phyloP scores from a whole-genome alignment of 1,140 invertebrate genomes.

The Gonioctena quinquepunctata region DNA sequence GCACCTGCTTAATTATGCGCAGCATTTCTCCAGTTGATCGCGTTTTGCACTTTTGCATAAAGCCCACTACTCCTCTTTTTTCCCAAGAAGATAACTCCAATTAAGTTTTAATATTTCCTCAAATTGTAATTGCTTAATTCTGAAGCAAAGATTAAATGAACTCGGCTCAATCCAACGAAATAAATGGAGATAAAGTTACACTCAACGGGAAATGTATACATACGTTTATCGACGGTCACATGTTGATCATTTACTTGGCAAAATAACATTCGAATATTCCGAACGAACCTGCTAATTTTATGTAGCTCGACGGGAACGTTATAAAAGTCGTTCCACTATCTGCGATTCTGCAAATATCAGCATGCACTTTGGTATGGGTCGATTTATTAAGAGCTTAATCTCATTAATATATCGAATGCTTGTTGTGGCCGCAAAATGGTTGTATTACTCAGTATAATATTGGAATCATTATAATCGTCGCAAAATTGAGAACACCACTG shows the following conservation, averaged over 20 bases:
- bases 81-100: background rate
- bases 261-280: background rate
- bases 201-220: background rate
- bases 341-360: background rate
- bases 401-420: background rate
- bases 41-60: background rate
- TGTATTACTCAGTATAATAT: background rate
- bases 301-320: background rate
- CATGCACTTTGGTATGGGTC: background rate
- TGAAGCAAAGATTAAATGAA: background rate
- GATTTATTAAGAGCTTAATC: background rate
- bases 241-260: background rate
- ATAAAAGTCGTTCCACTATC: background rate
- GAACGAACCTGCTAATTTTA: background rate
- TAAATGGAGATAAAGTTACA: background rate
- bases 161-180: background rate
- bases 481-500: too few relatives aligned
- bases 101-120: background rate
- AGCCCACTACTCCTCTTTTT: background rate
- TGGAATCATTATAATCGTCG: too few relatives aligned
- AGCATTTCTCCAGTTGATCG: background rate
- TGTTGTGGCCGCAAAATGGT: background rate
- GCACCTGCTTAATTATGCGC: background rate
- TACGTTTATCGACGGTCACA: background rate
- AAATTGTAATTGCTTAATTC: background rate